Conservation (phyloP, 2,888 invertebrate genomes). For the Hedya salicella region DNA sequence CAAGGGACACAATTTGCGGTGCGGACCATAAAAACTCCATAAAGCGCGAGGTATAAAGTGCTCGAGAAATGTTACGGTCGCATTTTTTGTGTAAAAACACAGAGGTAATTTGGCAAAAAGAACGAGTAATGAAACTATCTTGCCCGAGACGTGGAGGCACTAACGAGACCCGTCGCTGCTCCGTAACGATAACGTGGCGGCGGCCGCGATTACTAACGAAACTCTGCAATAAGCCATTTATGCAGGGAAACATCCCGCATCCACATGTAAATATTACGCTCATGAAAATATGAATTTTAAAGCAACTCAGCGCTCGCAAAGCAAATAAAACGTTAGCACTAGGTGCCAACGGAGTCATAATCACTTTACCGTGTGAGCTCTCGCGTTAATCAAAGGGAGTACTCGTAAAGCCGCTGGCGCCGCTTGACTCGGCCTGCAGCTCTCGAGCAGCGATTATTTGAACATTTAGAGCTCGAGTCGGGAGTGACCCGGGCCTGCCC, state of each 20-base stretch:
- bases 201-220: not conserved
- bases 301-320: not conserved
- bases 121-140: not conserved
- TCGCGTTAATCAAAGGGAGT: slow-evolving; percentile 9
- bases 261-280: not conserved
- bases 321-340: slow-evolving; percentile 4
- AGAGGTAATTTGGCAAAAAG: slow-evolving; percentile 1
- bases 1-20: not conserved
- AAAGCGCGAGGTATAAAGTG: slow-evolving; percentile 8
- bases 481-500: not conserved
- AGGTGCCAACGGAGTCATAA: slow-evolving; percentile 5
- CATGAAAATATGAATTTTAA: not conserved
- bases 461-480: not conserved
- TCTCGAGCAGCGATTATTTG: not conserved
- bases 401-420: not conserved
- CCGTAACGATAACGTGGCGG: not conserved
- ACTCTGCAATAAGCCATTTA: not conserved
- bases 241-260: not conserved
- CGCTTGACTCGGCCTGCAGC: not conserved
- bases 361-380: slow-evolving; percentile 24
- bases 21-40: slow-evolving; percentile 5
- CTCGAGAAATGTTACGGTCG: not conserved
- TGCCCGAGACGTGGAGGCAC: not conserved
- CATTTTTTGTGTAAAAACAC: slow-evolving; percentile 2
- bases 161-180: not conserved